A percentile compares a stretch with the other conserved stretches of the same genome.
These are phyloP conservation scores for Cynaeus angustus DNA, from an alignment of 2,888 invertebrate species.

Conservation along the genomic window DNA sequence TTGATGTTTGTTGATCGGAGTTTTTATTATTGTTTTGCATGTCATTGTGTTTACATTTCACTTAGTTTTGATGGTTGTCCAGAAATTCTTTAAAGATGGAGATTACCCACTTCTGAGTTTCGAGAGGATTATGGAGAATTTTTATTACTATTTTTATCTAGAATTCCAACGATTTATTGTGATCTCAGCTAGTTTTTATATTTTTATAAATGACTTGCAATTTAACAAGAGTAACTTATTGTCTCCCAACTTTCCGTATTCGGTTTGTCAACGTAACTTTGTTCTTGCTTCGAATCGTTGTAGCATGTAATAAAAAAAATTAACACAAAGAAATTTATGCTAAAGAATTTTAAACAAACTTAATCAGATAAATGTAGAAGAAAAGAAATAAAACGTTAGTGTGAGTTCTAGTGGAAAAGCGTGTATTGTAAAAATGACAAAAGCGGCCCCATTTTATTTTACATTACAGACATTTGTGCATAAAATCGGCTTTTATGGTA, in stretches of 20 bases:
- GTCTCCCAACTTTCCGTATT: too few species aligned
- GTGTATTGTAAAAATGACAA: slow-evolving; percentile 42
- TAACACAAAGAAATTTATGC: background rate
- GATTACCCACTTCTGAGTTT: too few species aligned
- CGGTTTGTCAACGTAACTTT: too few species aligned
- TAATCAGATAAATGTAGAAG: slow-evolving; percentile 1
- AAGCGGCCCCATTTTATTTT: slow-evolving; percentile 34
- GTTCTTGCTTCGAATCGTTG: background rate
- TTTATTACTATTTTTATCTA: too few species aligned
- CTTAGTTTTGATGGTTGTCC: too few species aligned
- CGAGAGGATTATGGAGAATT: too few species aligned
- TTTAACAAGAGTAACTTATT: too few species aligned
- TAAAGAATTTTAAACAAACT: slow-evolving; percentile 11
- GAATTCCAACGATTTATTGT: too few species aligned
- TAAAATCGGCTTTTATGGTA: slow-evolving; percentile 38
- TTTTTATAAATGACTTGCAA: too few species aligned
- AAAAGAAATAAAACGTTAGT: slow-evolving; percentile 19
- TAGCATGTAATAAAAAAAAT: background rate
- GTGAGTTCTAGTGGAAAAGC: slow-evolving; percentile 26
- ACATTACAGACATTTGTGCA: slow-evolving; percentile 41
- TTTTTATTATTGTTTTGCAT: slow-evolving; percentile 14
- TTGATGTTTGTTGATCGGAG: background rate
- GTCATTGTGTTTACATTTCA: background rate
- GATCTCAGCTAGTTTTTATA: too few species aligned
- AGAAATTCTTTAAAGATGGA: too few species aligned